phyloP scores from a whole-genome alignment of 2,888 invertebrate genomes.

The Chalcosyrphus nemorum region DNA sequence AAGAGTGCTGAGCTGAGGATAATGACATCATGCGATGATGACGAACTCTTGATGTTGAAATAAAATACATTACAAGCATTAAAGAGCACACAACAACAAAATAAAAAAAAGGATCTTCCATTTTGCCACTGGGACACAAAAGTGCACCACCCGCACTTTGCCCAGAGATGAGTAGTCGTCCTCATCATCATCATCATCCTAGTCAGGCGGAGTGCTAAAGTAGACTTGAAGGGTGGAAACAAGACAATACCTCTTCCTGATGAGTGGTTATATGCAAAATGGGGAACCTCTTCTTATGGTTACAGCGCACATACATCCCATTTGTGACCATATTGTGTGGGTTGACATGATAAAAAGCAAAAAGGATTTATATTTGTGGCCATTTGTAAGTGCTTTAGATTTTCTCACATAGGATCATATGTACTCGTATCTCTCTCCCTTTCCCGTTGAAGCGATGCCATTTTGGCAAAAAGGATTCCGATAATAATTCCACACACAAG shows the following conservation, averaged over 20 bases:
- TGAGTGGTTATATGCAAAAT: slow-evolving; percentile 16
- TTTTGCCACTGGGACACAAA: slow-evolving; percentile 72
- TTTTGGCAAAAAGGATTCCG: slow-evolving; percentile 71
- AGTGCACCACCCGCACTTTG: slow-evolving; percentile 72
- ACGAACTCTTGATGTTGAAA: slow-evolving; percentile 71
- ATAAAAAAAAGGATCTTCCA: slow-evolving; percentile 63
- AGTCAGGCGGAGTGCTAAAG: slow-evolving; percentile 47
- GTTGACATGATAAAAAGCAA: slow-evolving; percentile 63
- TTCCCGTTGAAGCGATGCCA: slow-evolving; percentile 59
- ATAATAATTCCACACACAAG: slow-evolving; percentile 69
- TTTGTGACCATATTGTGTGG: slow-evolving; percentile 58
- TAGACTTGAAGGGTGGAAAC: slow-evolving; percentile 32
- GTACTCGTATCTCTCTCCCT: no score
- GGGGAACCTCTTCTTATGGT: slow-evolving; percentile 65
- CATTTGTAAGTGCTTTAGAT: slow-evolving; percentile 72
- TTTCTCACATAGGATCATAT: slow-evolving; percentile 71
- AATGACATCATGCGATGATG: slow-evolving; percentile 73
- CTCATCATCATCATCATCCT: slow-evolving; percentile 29
- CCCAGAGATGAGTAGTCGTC: slow-evolving; percentile 11
- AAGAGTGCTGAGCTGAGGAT: slow-evolving; percentile 69
- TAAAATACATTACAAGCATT: slow-evolving; percentile 72
- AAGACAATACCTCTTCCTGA: slow-evolving; percentile 46
- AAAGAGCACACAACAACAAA: slow-evolving; percentile 46
- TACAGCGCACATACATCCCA: slow-evolving; percentile 32
- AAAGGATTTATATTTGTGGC: slow-evolving; percentile 62